Evolutionary conservation across 2,888 invertebrate genomes (phyloP).

Genomic region (Patella ulyssiponensis): DNA sequence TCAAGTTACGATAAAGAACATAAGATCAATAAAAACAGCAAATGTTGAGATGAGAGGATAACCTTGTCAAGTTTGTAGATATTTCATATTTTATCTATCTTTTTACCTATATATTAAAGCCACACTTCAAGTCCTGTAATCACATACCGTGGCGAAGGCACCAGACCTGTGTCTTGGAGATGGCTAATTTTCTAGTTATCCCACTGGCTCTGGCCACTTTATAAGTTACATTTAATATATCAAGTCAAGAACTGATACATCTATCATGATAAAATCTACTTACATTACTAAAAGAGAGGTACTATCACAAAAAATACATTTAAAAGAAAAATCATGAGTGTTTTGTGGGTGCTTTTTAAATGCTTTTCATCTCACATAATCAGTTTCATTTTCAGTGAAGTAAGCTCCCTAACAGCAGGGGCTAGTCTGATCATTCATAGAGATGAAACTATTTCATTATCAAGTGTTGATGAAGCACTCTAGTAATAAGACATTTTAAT

Average conservation of each 20-base stretch:
- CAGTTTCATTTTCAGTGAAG: slow-evolving; percentile 10
- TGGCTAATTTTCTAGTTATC: slow-evolving; percentile 10
- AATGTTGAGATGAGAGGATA: slow-evolving; percentile 31
- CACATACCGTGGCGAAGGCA: not conserved
- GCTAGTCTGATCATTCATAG: not conserved
- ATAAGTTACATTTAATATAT: not conserved
- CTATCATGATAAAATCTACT: slow-evolving; percentile 7
- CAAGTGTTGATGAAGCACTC: not conserved
- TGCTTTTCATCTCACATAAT: slow-evolving; percentile 9
- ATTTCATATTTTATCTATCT: slow-evolving; percentile 43
- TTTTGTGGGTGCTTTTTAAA: not conserved
- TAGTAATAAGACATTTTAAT: slow-evolving; percentile 3
- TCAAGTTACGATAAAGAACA: slow-evolving; percentile 5
- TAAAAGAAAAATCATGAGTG: slow-evolving; percentile 2
- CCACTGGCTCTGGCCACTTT: not conserved
- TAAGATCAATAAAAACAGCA: slow-evolving; percentile 34
- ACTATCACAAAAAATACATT: not conserved
- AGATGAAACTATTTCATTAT: slow-evolving; percentile 12
- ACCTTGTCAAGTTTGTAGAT: slow-evolving; percentile 39
- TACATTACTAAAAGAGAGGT: not conserved
- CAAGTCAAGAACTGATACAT: not conserved
- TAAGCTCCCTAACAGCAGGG: not conserved
- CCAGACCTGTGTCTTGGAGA: not conserved
- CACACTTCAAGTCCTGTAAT: not conserved
- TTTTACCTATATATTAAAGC: not conserved